Conservation (phyloP, 2,888 invertebrate genomes). For the Dolomedes plantarius region DNA sequence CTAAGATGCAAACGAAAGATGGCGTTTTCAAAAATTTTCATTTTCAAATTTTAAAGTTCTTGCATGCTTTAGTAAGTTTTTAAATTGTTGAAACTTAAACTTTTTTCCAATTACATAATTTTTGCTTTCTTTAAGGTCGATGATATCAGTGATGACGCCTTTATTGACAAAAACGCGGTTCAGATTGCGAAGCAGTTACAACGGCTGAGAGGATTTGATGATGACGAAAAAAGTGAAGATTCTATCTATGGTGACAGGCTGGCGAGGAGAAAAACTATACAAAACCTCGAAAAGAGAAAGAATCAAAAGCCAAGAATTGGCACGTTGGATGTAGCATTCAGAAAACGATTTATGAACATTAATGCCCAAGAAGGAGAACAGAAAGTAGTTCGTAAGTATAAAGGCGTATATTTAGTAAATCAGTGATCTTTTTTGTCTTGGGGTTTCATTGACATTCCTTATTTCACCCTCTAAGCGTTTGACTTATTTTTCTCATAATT, state of each 20-base stretch:
- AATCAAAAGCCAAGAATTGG: slow-evolving; percentile 89
- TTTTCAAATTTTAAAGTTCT: too few relatives aligned
- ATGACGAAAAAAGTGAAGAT: slow-evolving; percentile 81
- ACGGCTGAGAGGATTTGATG: slow-evolving; percentile 74
- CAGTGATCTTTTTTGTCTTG: too few relatives aligned
- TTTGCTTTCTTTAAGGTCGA: slow-evolving; percentile 79
- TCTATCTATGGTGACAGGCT: slow-evolving; percentile 81
- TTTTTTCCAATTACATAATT: too few relatives aligned
- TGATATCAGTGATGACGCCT: slow-evolving; percentile 90
- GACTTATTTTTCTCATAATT: too few relatives aligned
- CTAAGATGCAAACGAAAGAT: too few relatives aligned
- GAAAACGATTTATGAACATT: slow-evolving; percentile 85
- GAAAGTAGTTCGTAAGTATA: slow-evolving; percentile 47
- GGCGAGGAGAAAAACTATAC: slow-evolving; percentile 87
- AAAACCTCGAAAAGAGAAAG: slow-evolving; percentile 92
- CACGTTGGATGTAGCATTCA: slow-evolving; percentile 96
- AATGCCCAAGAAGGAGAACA: slow-evolving; percentile 61
- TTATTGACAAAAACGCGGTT: slow-evolving; percentile 94
- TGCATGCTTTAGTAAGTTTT: too few relatives aligned
- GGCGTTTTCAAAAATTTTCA: too few relatives aligned
- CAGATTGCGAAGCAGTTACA: slow-evolving; percentile 95
- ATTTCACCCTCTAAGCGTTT: too few relatives aligned
- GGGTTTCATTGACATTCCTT: too few relatives aligned
- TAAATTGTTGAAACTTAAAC: too few relatives aligned
- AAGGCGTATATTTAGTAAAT: too few relatives aligned